Percentiles rank a stretch among this genome's conserved stretches.
phyloP scores from a whole-genome alignment of 2,797 vertebrate species.

The Oreonectes daqikongensis region DNA sequence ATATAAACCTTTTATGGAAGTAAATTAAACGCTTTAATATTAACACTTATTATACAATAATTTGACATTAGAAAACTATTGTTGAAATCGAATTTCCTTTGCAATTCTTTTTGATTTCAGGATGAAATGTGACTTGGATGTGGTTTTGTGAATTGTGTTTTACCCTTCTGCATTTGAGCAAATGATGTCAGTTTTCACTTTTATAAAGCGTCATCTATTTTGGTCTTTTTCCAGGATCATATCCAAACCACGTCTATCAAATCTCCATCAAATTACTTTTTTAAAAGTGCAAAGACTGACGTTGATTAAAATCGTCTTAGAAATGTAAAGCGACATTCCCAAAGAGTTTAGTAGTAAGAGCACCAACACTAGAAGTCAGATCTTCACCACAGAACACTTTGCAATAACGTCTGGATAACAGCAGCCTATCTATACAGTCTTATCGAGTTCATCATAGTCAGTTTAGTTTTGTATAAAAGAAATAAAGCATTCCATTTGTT shows the following conservation, averaged over 20 bases:
- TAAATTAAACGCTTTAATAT: background rate
- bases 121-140: background rate
- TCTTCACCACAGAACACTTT: conserved; percentile 36
- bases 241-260: conserved; percentile 3
- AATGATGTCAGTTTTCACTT: background rate
- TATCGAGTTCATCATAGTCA: conserved; percentile 49
- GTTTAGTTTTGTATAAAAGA: conserved; percentile 43
- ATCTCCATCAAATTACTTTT: conserved; percentile 9
- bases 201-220: conserved; percentile 13
- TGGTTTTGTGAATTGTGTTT: background rate
- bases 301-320: conserved; percentile 23
- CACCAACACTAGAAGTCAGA: conserved; percentile 5
- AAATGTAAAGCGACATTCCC: conserved; percentile 18
- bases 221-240: conserved; percentile 1
- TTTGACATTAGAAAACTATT: too few relatives aligned
- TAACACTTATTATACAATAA: too few relatives aligned
- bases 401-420: conserved; percentile 63
- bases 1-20: background rate
- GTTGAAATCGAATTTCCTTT: background rate
- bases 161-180: background rate
- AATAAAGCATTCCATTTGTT: conserved; percentile 62
- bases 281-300: conserved; percentile 25
- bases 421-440: conserved; percentile 58
- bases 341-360: conserved; percentile 7
- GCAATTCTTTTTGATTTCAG: background rate